Base-by-base conservation (phyloP, 2,797 vertebrate genomes). In the Champsocephalus gunnari region DNA sequence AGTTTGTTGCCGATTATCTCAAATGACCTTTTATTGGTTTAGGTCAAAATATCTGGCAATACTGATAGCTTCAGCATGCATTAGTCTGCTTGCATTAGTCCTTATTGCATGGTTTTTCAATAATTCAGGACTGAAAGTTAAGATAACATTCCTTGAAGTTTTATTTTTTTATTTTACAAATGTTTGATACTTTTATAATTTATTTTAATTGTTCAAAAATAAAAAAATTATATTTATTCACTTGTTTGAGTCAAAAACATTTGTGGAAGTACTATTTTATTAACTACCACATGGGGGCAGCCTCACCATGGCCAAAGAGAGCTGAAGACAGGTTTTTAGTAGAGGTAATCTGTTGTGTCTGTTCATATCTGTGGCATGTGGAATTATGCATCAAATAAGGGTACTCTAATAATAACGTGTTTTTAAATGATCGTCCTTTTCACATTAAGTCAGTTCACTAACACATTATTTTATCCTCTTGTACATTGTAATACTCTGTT, bases 271-370 rank as follows among this genome's bases (percentile, higher is more conserved):
- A 83, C 2, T 63, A 21, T 87, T 87, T 75, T 47, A 43, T 43
- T 49, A 1, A 34, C 13, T 13, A 73, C 84, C 92, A 92, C 86
- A 67, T 56, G 88, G 84, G 84, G 92, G 90, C 85, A 88, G 79
- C 68, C 59, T 79, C 44, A 44, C 49, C 71, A 58, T 78, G 80
- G 53, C 34, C 34, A 38, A 38, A 81, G 24, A 60, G 61, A 9
- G 14, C 12, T 59, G 21, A 28, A 50, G 50, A 21, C 9, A 10
- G 48, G 16, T n/a, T 17, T 9, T 9, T 48, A 17, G 8, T 3
- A 17, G 47, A 50, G 17, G 9, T 38, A 7, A 38, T 38, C 34
- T 38, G 34, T 6, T 38, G 34, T 38, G 34, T 38, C 34, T 7
- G 34, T 38, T 38, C 34, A 38, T 38, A 38, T 38, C 34, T 6